Percentiles rank a stretch among this genome's conserved stretches.
phyloP scores from a whole-genome alignment of 2,113 vertebrate genomes.

The Tringa solitaria region DNA sequence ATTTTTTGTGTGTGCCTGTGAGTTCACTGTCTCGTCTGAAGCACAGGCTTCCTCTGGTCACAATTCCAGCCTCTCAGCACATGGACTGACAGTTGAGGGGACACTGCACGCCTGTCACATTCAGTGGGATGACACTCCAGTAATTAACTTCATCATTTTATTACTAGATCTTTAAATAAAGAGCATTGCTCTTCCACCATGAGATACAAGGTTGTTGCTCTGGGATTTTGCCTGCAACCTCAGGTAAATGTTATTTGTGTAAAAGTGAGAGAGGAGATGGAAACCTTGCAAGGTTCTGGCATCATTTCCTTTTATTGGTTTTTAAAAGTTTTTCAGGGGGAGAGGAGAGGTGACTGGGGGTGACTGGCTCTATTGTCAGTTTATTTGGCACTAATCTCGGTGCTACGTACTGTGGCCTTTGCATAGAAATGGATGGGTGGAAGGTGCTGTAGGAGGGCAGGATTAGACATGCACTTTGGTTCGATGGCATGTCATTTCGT shows the following conservation, averaged over 20 bases:
- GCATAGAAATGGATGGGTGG: background rate
- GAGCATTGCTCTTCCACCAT: background rate
- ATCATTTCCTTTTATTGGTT: background rate
- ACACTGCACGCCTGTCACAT: background rate
- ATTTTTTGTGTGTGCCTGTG: background rate
- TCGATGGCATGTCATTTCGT: background rate
- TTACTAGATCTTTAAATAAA: background rate
- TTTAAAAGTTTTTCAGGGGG: background rate
- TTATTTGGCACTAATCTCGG: background rate
- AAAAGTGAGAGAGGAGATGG: background rate
- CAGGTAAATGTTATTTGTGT: background rate
- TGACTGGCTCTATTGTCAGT: rapidly evolving
- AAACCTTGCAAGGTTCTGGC: background rate
- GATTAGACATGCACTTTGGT: background rate
- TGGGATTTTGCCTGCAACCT: background rate
- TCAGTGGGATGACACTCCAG: background rate
- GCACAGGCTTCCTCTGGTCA: background rate
- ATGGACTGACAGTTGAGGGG: background rate
- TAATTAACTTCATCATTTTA: background rate
- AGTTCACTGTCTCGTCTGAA: background rate
- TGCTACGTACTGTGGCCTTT: background rate
- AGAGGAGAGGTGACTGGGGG: background rate
- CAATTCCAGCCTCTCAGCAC: background rate
- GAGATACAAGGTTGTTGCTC: background rate
- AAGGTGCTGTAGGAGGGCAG: background rate